Percentiles rank a stretch among this genome's conserved stretches.
These are phyloP conservation scores for Drosophila nr. perissopoda DNA, from an alignment of 2,888 invertebrate genomes.

Conservation along the genomic window DNA sequence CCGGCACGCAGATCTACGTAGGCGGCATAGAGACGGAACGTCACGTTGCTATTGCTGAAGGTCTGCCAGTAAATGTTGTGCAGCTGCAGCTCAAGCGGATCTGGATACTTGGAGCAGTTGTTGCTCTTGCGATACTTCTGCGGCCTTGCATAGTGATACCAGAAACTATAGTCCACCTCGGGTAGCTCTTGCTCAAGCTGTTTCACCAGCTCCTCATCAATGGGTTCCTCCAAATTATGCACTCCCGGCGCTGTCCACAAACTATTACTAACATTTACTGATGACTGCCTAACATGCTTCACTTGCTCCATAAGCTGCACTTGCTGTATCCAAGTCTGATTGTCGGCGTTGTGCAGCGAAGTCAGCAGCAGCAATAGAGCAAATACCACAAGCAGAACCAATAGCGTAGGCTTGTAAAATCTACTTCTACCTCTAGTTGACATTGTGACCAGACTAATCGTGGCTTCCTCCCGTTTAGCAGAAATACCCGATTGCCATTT, in stretches of 20 bases:
- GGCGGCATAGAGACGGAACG: slow-evolving; percentile 94
- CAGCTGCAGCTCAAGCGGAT: slow-evolving; percentile 93
- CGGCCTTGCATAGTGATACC: slow-evolving; percentile 63
- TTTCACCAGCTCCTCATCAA: slow-evolving; percentile 47
- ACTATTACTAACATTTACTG: background rate
- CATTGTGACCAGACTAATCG: slow-evolving; percentile 56
- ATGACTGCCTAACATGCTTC: background rate
- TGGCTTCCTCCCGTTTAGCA: background rate
- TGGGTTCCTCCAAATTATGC: slow-evolving; percentile 45
- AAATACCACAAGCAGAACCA: slow-evolving; percentile 38
- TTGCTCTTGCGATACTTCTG: slow-evolving; percentile 27
- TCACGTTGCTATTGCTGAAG: slow-evolving; percentile 90
- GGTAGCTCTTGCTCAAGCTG: slow-evolving; percentile 64
- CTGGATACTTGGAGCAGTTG: slow-evolving; percentile 92
- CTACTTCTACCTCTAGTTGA: slow-evolving; percentile 50
- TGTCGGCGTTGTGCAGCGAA: slow-evolving; percentile 14
- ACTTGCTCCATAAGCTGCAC: background rate
- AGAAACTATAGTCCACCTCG: slow-evolving; percentile 66
- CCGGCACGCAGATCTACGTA: slow-evolving; percentile 92
- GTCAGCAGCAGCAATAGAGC: slow-evolving; percentile 48
- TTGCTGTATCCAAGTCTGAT: background rate
- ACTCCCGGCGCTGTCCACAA: background rate
- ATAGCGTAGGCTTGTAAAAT: slow-evolving; percentile 40
- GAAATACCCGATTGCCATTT: slow-evolving; percentile 16
- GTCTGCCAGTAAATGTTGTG: slow-evolving; percentile 97